Conservation (phyloP, 2,113 vertebrate species). For the Cromileptes altivelis region DNA sequence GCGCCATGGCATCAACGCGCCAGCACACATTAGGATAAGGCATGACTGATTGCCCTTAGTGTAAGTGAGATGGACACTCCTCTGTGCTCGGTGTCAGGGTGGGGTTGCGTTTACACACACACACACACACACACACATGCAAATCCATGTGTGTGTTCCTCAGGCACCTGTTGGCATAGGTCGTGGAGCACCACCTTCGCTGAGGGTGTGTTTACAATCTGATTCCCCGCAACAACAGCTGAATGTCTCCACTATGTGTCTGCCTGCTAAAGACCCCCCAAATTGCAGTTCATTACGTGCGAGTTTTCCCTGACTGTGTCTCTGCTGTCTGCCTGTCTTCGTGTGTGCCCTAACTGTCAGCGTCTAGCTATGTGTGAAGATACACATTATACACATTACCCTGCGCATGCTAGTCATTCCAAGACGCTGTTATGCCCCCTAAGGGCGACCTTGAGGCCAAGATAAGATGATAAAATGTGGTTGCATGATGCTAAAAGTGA, state of each 20-base stretch:
- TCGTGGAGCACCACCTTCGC: slow-evolving; percentile 68
- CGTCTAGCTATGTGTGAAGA: slow-evolving; percentile 25
- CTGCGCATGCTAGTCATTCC: slow-evolving; percentile 45
- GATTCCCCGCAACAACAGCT: slow-evolving; percentile 69
- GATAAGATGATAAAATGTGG: slow-evolving; percentile 38
- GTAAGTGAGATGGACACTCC: slow-evolving; percentile 67
- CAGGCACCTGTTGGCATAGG: slow-evolving; percentile 70
- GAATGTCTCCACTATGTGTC: slow-evolving; percentile 53
- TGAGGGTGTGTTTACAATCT: slow-evolving; percentile 73
- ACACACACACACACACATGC: background rate
- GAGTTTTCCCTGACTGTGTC: slow-evolving; percentile 28
- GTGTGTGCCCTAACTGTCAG: slow-evolving; percentile 15
- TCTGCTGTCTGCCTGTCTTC: slow-evolving; percentile 2
- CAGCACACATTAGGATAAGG: slow-evolving; percentile 52
- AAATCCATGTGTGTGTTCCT: slow-evolving; percentile 67
- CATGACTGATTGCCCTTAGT: slow-evolving; percentile 55
- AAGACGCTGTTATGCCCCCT: background rate
- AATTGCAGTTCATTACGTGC: slow-evolving; percentile 31
- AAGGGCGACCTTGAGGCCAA: slow-evolving; percentile 41
- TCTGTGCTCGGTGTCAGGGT: slow-evolving; percentile 54
- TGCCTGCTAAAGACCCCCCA: slow-evolving; percentile 65
- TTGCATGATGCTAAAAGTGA: slow-evolving; percentile 1
- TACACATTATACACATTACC: slow-evolving; percentile 20
- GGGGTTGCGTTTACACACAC: slow-evolving; percentile 32
- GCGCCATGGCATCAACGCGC: slow-evolving; percentile 51